Conservation (phyloP, 2,113 vertebrate species). For the Gnathonemus longibarbis region DNA sequence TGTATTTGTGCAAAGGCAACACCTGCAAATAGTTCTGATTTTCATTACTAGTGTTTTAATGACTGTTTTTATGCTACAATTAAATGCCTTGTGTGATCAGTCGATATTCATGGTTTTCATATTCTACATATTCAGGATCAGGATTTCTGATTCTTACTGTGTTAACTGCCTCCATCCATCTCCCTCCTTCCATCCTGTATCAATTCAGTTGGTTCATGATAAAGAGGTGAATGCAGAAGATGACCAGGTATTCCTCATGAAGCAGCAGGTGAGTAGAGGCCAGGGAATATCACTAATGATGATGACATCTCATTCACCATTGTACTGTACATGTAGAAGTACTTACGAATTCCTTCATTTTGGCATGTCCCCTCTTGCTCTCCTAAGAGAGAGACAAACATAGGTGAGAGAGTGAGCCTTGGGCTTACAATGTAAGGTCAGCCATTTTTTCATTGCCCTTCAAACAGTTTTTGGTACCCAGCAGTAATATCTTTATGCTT, state of each 20-base stretch:
- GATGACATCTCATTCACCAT: background rate
- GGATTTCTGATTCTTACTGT: background rate
- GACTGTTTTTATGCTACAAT: background rate
- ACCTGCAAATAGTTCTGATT: background rate
- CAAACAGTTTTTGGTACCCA: background rate
- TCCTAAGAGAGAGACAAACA: background rate
- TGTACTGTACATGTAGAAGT: background rate
- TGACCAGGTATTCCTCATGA: slow-evolving; percentile 97
- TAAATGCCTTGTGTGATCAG: background rate
- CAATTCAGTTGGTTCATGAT: slow-evolving; percentile 86
- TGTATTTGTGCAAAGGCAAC: background rate
- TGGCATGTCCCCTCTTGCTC: background rate
- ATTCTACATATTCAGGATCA: background rate
- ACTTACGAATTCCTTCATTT: background rate
- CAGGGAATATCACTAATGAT: background rate
- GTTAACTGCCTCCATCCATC: background rate
- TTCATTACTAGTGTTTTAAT: background rate
- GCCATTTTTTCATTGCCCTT: background rate
- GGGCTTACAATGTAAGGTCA: background rate
- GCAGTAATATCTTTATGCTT: background rate
- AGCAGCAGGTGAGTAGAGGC: slow-evolving; percentile 78
- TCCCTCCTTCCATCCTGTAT: slow-evolving; percentile 10
- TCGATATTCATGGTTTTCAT: background rate
- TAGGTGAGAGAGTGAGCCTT: background rate
- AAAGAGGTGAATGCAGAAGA: slow-evolving; percentile 96